phyloP scores from a whole-genome alignment of 2,888 invertebrate species.

The Dynastes maya region DNA sequence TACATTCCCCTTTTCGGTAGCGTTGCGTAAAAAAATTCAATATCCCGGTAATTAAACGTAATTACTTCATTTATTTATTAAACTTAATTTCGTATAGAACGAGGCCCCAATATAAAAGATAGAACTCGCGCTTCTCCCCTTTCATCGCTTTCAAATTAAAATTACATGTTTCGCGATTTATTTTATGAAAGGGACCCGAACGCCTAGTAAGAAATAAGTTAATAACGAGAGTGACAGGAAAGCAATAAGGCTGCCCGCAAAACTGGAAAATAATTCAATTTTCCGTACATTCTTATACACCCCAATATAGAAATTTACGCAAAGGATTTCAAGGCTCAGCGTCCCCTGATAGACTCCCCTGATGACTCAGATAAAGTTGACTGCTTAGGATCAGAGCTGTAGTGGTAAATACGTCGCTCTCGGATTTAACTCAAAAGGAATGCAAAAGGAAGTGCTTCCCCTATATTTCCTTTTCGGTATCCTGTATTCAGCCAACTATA shows the following conservation, averaged over 20 bases:
- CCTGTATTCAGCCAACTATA: conserved; percentile 21
- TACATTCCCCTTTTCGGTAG: neutral
- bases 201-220: conserved; percentile 24
- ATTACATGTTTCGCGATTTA: neutral
- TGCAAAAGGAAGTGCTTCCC: conserved; percentile 38
- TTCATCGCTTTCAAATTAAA: neutral
- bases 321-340: conserved; percentile 38
- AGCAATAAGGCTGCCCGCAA: conserved; percentile 37
- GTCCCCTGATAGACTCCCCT: conserved; percentile 26
- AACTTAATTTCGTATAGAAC: conserved; percentile 17
- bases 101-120: neutral
- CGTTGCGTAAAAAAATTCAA: neutral
- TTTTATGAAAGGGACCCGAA: neutral
- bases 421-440: conserved; percentile 44
- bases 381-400: conserved; percentile 20
- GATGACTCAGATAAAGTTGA: conserved; percentile 31
- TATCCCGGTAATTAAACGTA: conserved; percentile 7
- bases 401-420: conserved; percentile 32
- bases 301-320: conserved; percentile 38
- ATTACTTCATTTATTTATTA: conserved; percentile 9
- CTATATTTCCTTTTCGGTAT: conserved; percentile 16
- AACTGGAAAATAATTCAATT: conserved; percentile 44
- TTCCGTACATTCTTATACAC: conserved; percentile 41
- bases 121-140: neutral
- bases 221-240: conserved; percentile 38